Conservation (phyloP, 2,888 invertebrate genomes). For the Melanostoma mellinum region DNA sequence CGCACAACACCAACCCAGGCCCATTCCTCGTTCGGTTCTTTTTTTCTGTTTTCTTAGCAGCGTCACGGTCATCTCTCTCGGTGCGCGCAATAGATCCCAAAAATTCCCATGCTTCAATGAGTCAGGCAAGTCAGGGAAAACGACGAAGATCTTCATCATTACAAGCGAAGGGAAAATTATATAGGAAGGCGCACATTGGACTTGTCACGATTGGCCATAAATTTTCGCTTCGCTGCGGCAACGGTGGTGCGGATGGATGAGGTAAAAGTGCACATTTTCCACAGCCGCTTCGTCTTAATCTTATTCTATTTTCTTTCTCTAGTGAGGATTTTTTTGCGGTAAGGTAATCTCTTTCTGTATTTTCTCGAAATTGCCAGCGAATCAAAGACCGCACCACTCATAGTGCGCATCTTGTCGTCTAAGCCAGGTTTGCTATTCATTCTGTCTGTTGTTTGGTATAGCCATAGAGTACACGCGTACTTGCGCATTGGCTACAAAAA, state of each 20-base stretch:
- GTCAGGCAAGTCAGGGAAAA: slow-evolving; percentile 54
- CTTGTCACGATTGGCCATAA: slow-evolving; percentile 76
- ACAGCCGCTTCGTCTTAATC: slow-evolving; percentile 14
- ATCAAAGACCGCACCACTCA: slow-evolving; percentile 58
- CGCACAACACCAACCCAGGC: slow-evolving; percentile 24
- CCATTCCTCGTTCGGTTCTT: background rate
- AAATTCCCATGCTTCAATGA: slow-evolving; percentile 69
- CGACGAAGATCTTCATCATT: slow-evolving; percentile 71
- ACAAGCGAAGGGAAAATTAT: slow-evolving; percentile 74
- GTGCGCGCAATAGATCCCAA: slow-evolving; percentile 56
- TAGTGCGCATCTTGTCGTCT: slow-evolving; percentile 35
- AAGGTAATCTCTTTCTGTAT: slow-evolving; percentile 67
- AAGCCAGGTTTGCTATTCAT: slow-evolving; percentile 7
- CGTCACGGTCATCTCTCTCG: slow-evolving; percentile 21
- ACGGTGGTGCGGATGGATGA: slow-evolving; percentile 26
- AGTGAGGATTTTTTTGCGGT: slow-evolving; percentile 35
- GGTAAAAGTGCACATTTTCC: slow-evolving; percentile 47
- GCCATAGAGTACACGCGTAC: slow-evolving; percentile 69
- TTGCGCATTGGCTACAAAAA: slow-evolving; percentile 51
- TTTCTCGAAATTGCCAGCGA: slow-evolving; percentile 63
- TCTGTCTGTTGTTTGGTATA: slow-evolving; percentile 28
- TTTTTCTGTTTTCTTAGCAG: slow-evolving; percentile 3
- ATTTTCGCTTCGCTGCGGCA: slow-evolving; percentile 70
- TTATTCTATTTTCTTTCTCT: slow-evolving; percentile 12
- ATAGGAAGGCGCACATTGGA: slow-evolving; percentile 75